Percentiles rank a stretch among this genome's conserved stretches.
phyloP scores from a whole-genome alignment of 2,888 invertebrate genomes.

The Ethmia dodecea region DNA sequence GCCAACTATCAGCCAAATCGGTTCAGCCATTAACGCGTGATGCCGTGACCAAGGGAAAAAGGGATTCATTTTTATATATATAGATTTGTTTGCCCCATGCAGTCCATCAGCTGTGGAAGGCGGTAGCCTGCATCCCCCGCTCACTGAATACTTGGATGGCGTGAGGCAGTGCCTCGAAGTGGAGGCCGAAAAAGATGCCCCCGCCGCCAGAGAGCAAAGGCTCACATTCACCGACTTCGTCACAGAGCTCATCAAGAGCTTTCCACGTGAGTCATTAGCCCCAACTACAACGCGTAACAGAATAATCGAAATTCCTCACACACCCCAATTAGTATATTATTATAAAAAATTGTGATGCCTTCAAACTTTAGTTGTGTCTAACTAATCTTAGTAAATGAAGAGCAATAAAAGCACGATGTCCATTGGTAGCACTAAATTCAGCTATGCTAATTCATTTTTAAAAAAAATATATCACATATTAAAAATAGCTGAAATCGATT shows the following conservation, averaged over 20 bases:
- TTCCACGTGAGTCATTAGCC: slow-evolving; percentile 93
- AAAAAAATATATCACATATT: no score
- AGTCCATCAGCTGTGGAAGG: slow-evolving; percentile 91
- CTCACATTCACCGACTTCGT: slow-evolving; percentile 97
- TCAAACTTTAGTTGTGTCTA: no score
- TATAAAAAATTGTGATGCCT: no score
- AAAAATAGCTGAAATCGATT: no score
- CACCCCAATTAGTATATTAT: no score
- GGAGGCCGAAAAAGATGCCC: slow-evolving; percentile 95
- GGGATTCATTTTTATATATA: no score
- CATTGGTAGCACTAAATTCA: no score
- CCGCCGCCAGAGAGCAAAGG: slow-evolving; percentile 91
- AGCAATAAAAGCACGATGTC: no score
- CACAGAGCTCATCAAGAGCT: slow-evolving; percentile 94
- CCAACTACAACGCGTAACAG: no score
- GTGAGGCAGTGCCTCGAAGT: slow-evolving; percentile 93
- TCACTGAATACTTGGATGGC: slow-evolving; percentile 97
- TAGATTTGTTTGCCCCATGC: slow-evolving; percentile 15
- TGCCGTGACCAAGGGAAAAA: background rate
- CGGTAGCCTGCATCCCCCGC: slow-evolving; percentile 89
- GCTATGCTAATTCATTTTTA: no score
- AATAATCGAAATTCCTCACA: no score
- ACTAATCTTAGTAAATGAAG: no score
- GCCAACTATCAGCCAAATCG: background rate
- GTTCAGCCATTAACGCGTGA: background rate